These are phyloP conservation scores for Acanthacorydalis orientalis DNA, from an alignment of 2,888 invertebrate genomes.

Conservation along the genomic window DNA sequence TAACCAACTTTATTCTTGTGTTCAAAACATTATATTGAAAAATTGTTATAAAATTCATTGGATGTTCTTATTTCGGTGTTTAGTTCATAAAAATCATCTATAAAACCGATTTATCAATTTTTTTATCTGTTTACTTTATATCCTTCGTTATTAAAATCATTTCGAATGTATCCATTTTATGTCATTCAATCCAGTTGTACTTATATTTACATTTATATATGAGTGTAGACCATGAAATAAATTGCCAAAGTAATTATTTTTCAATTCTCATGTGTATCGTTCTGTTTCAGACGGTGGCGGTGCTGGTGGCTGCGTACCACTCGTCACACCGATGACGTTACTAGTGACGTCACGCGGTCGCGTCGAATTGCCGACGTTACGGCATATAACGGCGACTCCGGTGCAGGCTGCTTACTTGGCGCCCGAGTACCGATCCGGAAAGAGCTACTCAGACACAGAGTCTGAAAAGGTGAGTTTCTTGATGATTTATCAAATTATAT, in stretches of 20 bases:
- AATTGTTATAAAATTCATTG: no score
- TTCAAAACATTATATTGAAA: no score
- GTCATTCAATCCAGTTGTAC: no score
- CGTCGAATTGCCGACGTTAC: conserved; percentile 20
- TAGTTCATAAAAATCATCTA: no score
- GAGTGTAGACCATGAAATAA: neutral
- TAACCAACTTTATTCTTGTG: no score
- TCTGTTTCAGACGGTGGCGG: conserved; percentile 23
- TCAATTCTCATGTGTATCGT: conserved; percentile 3
- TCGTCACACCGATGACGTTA: conserved; percentile 34
- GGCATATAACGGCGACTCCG: conserved; percentile 1
- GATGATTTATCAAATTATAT: no score
- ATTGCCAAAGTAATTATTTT: neutral
- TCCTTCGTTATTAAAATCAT: no score
- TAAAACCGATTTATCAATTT: no score
- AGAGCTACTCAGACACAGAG: conserved; percentile 33
- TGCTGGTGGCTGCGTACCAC: conserved; percentile 27
- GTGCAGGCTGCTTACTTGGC: conserved; percentile 29
- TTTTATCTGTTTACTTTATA: no score
- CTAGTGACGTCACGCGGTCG: conserved; percentile 36
- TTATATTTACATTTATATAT: neutral
- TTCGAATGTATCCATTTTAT: no score
- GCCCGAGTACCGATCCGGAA: conserved; percentile 35
- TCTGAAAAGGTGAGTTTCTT: conserved; percentile 35
- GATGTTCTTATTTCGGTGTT: no score